Percentiles rank a stretch among this genome's conserved stretches.
Evolutionary conservation across 1,140 invertebrate species (phyloP).

Genomic region (Drosophila virilis): DNA sequence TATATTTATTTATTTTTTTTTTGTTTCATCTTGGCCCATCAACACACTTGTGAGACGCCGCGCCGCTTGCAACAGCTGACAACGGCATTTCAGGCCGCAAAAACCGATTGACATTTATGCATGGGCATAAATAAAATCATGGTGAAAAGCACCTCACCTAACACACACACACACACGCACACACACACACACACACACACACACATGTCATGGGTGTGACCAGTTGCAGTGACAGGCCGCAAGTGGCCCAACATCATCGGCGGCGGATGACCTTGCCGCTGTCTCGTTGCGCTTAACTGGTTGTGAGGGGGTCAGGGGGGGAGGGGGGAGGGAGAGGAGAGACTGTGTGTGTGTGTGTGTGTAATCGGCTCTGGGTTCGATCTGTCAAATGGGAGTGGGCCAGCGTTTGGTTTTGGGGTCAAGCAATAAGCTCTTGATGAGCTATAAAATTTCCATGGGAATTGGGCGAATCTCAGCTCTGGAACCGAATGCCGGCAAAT

Average conservation of each 20-base stretch:
- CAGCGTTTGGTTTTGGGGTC: slow-evolving; percentile 9
- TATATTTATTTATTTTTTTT: background rate
- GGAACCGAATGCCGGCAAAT: background rate
- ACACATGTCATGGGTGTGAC: slow-evolving; percentile 42
- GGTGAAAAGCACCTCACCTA: slow-evolving; percentile 14
- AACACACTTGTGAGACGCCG: slow-evolving; percentile 17
- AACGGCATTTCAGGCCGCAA: slow-evolving; percentile 23
- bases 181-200: slow-evolving; percentile 1
- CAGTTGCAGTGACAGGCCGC: slow-evolving; percentile 32
- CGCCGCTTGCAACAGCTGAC: slow-evolving; percentile 21
- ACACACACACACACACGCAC: background rate
- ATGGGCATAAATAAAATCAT: slow-evolving; percentile 26
- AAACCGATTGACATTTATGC: slow-evolving; percentile 36
- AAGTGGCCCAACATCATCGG: slow-evolving; percentile 48
- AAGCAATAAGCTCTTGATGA: background rate
- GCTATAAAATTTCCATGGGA: background rate
- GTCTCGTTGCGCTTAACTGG: background rate
- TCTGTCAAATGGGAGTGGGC: slow-evolving; percentile 40
- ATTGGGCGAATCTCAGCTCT: background rate
- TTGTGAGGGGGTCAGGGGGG: background rate
- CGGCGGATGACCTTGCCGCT: slow-evolving; percentile 36
- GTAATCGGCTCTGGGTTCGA: slow-evolving; percentile 29
- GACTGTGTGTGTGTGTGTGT: slow-evolving; percentile 7
- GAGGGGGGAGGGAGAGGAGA: background rate
- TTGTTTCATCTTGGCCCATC: slow-evolving; percentile 5